These are phyloP conservation scores for Paedocypris micromegethes DNA, from an alignment of 2,797 vertebrate species.

Conservation along the genomic window DNA sequence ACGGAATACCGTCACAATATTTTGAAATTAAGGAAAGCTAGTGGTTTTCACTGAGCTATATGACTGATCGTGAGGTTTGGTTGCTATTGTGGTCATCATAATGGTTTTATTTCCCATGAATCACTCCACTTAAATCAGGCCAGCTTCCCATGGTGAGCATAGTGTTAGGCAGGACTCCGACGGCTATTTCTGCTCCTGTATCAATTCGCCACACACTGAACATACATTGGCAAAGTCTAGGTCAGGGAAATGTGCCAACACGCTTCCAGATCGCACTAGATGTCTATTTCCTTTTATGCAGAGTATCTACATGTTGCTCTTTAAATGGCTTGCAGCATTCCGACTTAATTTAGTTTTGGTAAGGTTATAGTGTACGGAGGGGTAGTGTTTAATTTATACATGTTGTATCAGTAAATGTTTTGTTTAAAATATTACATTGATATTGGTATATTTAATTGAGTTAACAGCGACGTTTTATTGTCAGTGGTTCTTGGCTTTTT, in stretches of 20 bases:
- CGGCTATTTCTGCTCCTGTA: slow-evolving; percentile 39
- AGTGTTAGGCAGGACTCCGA: slow-evolving; percentile 24
- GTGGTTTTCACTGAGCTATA: background rate
- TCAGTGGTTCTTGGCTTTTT: background rate
- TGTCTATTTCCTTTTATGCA: slow-evolving; percentile 32
- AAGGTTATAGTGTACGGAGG: no score
- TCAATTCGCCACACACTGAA: slow-evolving; percentile 27
- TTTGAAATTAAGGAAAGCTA: no score
- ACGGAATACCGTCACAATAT: background rate
- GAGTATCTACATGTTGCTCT: slow-evolving; percentile 2
- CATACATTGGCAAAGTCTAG: slow-evolving; percentile 14
- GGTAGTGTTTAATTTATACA: no score
- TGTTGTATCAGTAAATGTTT: background rate
- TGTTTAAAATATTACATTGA: background rate
- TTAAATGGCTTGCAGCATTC: slow-evolving; percentile 1
- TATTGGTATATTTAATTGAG: background rate
- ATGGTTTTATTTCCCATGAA: slow-evolving; percentile 19
- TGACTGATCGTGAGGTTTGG: background rate
- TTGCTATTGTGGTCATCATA: background rate
- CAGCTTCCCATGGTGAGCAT: background rate
- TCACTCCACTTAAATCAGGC: slow-evolving; percentile 17
- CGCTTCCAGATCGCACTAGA: slow-evolving; percentile 21
- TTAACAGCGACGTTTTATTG: background rate
- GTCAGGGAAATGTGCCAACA: slow-evolving; percentile 33
- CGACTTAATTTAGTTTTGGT: background rate